phyloP scores from a whole-genome alignment of 64 coral and sea anemone species.

The Montipora sp. region DNA sequence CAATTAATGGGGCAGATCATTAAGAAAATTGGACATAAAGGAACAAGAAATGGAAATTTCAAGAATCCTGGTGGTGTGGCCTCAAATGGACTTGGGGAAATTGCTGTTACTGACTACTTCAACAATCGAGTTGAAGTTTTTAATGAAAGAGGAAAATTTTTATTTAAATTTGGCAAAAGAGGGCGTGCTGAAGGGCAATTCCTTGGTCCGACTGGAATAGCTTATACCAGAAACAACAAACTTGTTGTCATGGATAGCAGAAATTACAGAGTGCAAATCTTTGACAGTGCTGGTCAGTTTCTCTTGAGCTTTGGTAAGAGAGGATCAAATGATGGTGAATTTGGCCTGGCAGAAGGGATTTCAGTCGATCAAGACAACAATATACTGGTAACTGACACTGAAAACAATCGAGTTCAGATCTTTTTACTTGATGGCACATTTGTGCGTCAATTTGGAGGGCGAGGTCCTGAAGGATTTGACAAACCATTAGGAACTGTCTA shows the following conservation, averaged over 20 bases:
- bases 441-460: slow-evolving; percentile 77
- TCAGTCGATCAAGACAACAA: slow-evolving; percentile 78
- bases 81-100: slow-evolving; percentile 72
- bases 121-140: slow-evolving; percentile 93
- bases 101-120: slow-evolving; percentile 85
- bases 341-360: slow-evolving; percentile 72
- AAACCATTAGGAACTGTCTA: slow-evolving; percentile 73
- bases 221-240: slow-evolving; percentile 62
- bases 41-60: slow-evolving; percentile 81
- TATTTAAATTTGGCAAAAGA: slow-evolving; percentile 89
- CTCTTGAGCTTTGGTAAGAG: slow-evolving; percentile 73
- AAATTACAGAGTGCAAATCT: slow-evolving; percentile 84
- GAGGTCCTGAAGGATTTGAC: slow-evolving; percentile 89
- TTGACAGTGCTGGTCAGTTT: slow-evolving; percentile 76
- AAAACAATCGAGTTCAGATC: slow-evolving; percentile 88
- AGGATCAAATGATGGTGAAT: slow-evolving; percentile 76
- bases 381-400: slow-evolving; percentile 86
- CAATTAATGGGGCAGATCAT: slow-evolving; percentile 64
- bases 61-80: slow-evolving; percentile 79
- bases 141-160: slow-evolving; percentile 70
- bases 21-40: slow-evolving; percentile 89
- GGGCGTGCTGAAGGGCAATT: slow-evolving; percentile 73
- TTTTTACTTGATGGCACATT: slow-evolving; percentile 84
- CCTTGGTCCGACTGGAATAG: slow-evolving; percentile 77
- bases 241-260: slow-evolving; percentile 87